These are phyloP conservation scores for Zaprionus capensis DNA, from an alignment of 1,140 invertebrate genomes.

Conservation along the genomic window DNA sequence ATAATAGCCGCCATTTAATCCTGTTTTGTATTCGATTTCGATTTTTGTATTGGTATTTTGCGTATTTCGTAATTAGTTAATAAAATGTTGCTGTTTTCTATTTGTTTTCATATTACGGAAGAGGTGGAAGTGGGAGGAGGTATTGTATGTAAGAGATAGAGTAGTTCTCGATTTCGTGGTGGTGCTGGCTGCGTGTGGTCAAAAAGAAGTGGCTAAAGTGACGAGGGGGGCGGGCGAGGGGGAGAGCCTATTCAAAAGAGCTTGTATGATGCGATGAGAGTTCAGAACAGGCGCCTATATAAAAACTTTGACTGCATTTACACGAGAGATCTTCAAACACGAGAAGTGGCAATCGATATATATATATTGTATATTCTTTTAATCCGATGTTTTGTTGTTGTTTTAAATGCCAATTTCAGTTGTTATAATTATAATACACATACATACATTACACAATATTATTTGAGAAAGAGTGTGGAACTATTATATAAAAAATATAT, in stretches of 20 bases:
- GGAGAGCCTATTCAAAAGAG: conserved; percentile 6
- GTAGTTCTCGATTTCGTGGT: conserved; percentile 33
- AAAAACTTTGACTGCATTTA: conserved; percentile 1
- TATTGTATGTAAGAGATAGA: conserved; percentile 23
- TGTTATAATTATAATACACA: neutral
- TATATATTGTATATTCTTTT: neutral
- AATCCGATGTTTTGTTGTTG: neutral
- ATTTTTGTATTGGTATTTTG: conserved; percentile 38
- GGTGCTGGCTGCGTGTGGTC: conserved; percentile 43
- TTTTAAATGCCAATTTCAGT: neutral
- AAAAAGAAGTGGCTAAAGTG: conserved; percentile 38
- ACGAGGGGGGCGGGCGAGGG: conserved; percentile 7
- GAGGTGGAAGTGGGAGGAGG: conserved; percentile 33
- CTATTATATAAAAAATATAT: neutral
- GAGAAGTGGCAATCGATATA: neutral
- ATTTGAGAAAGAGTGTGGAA: neutral
- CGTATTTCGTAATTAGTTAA: conserved; percentile 37
- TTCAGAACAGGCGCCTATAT: conserved; percentile 43
- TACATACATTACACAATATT: neutral
- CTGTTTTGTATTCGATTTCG: conserved; percentile 84
- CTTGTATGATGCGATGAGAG: conserved; percentile 43
- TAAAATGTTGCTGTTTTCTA: conserved; percentile 55
- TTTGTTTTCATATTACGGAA: conserved; percentile 26
- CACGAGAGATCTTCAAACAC: neutral
- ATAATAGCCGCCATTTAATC: conserved; percentile 90